Evolutionary conservation across 1,140 invertebrate genomes (phyloP), one percentile per base, ranked within the genome.

Genomic region (Heliconius melpomene): DNA sequence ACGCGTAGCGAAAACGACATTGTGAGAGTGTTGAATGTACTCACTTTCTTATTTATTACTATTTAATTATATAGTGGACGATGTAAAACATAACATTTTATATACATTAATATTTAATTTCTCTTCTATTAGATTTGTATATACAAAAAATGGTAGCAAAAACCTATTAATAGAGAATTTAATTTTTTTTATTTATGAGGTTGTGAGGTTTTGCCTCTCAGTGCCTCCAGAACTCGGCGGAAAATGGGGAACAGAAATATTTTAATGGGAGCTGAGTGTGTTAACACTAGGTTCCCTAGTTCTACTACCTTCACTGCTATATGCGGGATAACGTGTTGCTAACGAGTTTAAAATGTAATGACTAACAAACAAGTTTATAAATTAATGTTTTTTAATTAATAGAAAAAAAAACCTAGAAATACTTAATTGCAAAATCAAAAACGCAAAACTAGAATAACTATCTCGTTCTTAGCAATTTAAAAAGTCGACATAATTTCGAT

Each of bases 11-110:
- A 76, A 76, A 76, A 76, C 60, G n/a, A 18, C 38, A 66, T 50
- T 38, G 75, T 76, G 75, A 76, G 75, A 76, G 75, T 76, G 26
- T 38, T 29, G 1, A 23, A 13, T 50, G 18, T 75, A n/a, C 23
- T 11, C n/a, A 76, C 75, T 76, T 76, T 76, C 75, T 76, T 70
- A 76, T 76, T 70, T 72, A 72, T 72, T 38, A 6, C 74, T 29
- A 60, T 46, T 71, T 66, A 66, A 66, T 66, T 66, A 66, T 66
- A 66, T 26, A 11, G 29, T 26, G 23, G 26, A 66, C n/a, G 57
- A 60, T 11, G 60, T 16, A 29, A 66, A 66, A 66, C 26, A 66
- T 66, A 29, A 26, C 60, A 66, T 26, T 66, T 66, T 66, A 66
- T 66, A 26, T 26, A 66, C 60, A 66, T 66, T 66, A 66, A 29